Evolutionary conservation across 1,140 invertebrate species (phyloP).

Genomic region (Eueides isabella): DNA sequence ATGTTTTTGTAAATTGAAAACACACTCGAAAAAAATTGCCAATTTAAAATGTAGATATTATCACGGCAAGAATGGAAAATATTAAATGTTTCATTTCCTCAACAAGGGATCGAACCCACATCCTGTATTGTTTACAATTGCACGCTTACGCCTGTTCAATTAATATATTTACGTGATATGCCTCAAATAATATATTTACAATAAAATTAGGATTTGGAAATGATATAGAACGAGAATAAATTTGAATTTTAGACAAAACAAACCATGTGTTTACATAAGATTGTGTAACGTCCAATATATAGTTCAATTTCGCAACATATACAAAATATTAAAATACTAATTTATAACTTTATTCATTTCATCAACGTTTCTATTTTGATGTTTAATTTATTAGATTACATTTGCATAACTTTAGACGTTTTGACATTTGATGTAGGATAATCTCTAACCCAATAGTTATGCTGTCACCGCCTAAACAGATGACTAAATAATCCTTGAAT

Average conservation of each 20-base stretch:
- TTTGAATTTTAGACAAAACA: neutral
- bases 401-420: slow-evolving; percentile 1
- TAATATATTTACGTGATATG: too few relatives aligned
- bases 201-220: neutral
- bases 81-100: too few relatives aligned
- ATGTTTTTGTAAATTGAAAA: too few relatives aligned
- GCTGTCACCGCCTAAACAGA: slow-evolving; percentile 49
- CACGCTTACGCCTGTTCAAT: too few relatives aligned
- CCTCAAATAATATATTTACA: neutral
- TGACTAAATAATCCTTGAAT: slow-evolving; percentile 67
- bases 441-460: slow-evolving; percentile 41
- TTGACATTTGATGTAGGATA: slow-evolving; percentile 20
- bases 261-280: neutral
- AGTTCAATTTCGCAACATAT: neutral
- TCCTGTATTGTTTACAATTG: too few relatives aligned
- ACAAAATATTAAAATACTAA: neutral
- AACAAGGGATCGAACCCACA: too few relatives aligned
- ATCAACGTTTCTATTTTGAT: neutral
- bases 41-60: too few relatives aligned
- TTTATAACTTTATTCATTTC: neutral
- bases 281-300: neutral
- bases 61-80: too few relatives aligned
- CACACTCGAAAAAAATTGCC: too few relatives aligned
- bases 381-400: neutral
- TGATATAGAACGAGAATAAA: neutral